Percentiles rank a stretch among this genome's conserved stretches.
phyloP scores from a whole-genome alignment of 2,888 invertebrate genomes.

The Hirtodrosophila alboralis region DNA sequence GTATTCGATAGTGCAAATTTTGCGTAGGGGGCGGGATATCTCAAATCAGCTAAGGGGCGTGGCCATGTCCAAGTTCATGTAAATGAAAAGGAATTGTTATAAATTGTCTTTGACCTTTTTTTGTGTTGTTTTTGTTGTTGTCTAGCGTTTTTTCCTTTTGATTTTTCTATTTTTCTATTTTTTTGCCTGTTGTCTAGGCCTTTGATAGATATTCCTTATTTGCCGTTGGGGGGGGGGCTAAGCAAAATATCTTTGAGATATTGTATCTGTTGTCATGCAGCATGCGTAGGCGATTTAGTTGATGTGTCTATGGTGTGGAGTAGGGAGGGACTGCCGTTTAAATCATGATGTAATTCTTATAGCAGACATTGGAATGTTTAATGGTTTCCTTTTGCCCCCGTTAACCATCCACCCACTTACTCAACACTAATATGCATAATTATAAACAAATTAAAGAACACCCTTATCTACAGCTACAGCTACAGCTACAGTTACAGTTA shows the following conservation, averaged over 20 bases:
- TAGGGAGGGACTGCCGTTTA: conserved; percentile 22
- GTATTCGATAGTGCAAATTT: conserved; percentile 71
- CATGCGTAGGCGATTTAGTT: conserved; percentile 63
- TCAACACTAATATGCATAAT: conserved; percentile 22
- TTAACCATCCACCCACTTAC: too few relatives aligned
- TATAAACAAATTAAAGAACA: conserved; percentile 24
- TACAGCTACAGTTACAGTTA: conserved; percentile 1
- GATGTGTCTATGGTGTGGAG: conserved; percentile 23
- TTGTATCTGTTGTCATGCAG: conserved; percentile 65
- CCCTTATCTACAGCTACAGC: conserved; percentile 15
- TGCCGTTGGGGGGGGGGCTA: conserved; percentile 33
- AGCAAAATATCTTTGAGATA: conserved; percentile 59
- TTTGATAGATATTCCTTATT: conserved; percentile 47
- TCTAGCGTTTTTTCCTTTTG: neutral
- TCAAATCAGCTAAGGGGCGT: neutral
- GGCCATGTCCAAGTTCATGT: conserved; percentile 41
- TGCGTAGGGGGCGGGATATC: conserved; percentile 2
- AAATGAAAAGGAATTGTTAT: conserved; percentile 72
- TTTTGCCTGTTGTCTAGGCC: conserved; percentile 12
- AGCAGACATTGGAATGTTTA: conserved; percentile 15
- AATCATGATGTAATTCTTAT: conserved; percentile 53
- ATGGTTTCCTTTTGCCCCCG: conserved; percentile 3
- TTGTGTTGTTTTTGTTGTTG: conserved; percentile 1
- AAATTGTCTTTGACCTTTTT: conserved; percentile 65
- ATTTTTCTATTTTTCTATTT: neutral